Evolutionary conservation across 2,888 invertebrate species (phyloP).

Genomic region (Auanema sp.): DNA sequence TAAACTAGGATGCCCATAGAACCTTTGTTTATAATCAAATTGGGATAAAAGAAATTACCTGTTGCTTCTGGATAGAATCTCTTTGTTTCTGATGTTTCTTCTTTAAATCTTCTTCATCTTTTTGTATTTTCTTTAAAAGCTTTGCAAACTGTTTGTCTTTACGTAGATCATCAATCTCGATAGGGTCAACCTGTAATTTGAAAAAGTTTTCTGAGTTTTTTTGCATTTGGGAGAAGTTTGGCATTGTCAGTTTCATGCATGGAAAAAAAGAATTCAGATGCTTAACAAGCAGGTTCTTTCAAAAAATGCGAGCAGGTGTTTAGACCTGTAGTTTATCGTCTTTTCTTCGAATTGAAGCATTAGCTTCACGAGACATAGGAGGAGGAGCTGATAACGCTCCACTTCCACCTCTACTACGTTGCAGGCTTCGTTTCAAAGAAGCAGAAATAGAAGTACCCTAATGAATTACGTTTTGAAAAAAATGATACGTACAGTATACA

Average conservation of each 20-base stretch:
- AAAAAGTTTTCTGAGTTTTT: not conserved
- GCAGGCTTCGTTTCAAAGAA: constrained; percentile 1
- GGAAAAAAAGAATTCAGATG: not conserved
- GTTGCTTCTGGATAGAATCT: constrained; percentile 78
- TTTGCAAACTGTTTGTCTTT: constrained; percentile 87
- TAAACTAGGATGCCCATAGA: not conserved
- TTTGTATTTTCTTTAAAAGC: constrained; percentile 89
- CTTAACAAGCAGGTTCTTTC: constrained; percentile 1
- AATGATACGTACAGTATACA: not conserved
- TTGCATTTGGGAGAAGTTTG: not conserved
- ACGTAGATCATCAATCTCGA: constrained; percentile 81
- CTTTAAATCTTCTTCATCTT: constrained; percentile 84
- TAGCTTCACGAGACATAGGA: constrained; percentile 6
- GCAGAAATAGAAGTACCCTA: constrained; percentile 1
- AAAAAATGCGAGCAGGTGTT: not conserved
- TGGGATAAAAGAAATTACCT: constrained; percentile 30
- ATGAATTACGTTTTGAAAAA: not conserved
- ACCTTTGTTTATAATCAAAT: too few species aligned
- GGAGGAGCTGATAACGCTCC: constrained; percentile 17
- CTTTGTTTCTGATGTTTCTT: constrained; percentile 93
- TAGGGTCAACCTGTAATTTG: constrained; percentile 76
- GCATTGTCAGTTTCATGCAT: constrained; percentile 4
- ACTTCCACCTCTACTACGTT: not conserved
- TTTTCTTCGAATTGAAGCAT: constrained; percentile 15
- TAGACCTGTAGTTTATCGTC: constrained; percentile 15